Evolutionary conservation across 2,888 invertebrate genomes (phyloP).

Genomic region (Biston betularia): DNA sequence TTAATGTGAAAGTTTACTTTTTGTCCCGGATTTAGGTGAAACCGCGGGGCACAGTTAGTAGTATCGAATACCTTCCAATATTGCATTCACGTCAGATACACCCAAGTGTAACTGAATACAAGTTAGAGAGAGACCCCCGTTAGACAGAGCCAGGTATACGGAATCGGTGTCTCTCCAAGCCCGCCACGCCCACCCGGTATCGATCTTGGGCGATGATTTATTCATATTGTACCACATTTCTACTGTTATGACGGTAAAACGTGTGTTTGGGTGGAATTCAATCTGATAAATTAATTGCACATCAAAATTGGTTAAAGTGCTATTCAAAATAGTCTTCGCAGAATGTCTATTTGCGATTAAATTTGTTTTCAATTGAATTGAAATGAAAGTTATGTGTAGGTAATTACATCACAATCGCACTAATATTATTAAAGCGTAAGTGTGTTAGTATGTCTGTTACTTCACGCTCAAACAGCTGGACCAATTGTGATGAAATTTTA

Average conservation of each 20-base stretch:
- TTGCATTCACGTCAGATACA: not conserved
- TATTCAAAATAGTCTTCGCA: too few relatives aligned
- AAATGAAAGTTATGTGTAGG: too few relatives aligned
- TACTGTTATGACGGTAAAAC: slow-evolving; percentile 60
- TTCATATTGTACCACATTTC: slow-evolving; percentile 67
- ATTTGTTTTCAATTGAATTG: too few relatives aligned
- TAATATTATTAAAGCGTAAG: too few relatives aligned
- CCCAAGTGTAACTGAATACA: slow-evolving; percentile 11
- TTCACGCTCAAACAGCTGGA: too few relatives aligned
- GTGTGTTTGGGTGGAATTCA: slow-evolving; percentile 44
- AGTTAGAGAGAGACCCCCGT: slow-evolving; percentile 45
- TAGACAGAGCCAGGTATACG: slow-evolving; percentile 57
- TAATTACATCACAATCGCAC: too few relatives aligned
- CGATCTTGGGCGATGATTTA: slow-evolving; percentile 75
- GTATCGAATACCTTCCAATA: not conserved
- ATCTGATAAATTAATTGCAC: slow-evolving; percentile 15
- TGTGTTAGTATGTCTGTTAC: too few relatives aligned
- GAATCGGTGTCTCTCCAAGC: slow-evolving; percentile 44
- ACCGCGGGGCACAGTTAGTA: too few relatives aligned
- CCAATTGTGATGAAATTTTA: too few relatives aligned
- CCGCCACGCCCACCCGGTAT: slow-evolving; percentile 71
- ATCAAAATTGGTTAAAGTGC: not conserved
- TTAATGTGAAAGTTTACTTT: too few relatives aligned
- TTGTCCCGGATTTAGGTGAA: too few relatives aligned
- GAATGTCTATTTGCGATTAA: too few relatives aligned